phyloP scores from a whole-genome alignment of 2,888 invertebrate genomes.

The Lasioglossum oenotherae region DNA sequence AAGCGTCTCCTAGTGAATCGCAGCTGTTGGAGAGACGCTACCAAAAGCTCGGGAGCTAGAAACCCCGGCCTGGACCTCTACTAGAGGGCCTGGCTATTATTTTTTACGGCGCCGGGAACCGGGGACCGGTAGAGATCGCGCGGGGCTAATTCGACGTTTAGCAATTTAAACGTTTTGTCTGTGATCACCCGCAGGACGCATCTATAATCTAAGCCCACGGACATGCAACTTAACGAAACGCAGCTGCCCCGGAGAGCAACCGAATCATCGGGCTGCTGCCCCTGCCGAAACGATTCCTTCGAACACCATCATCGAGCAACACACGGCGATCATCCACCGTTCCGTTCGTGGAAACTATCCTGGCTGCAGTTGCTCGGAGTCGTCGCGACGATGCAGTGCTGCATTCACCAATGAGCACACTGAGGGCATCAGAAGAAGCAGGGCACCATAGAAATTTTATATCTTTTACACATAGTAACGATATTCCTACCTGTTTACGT shows the following conservation, averaged over 20 bases:
- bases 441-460: no score
- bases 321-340: background rate
- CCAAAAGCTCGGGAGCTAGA: conserved; percentile 68
- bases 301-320: background rate
- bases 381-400: background rate
- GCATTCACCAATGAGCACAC: no score
- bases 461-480: no score
- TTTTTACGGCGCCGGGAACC: conserved; percentile 73
- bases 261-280: conserved; percentile 32
- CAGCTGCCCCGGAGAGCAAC: conserved; percentile 75
- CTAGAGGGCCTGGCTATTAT: conserved; percentile 74
- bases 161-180: conserved; percentile 83
- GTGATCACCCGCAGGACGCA: conserved; percentile 81
- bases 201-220: conserved; percentile 79
- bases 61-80: conserved; percentile 61
- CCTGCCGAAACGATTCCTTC: background rate
- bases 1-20: conserved; percentile 37
- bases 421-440: no score
- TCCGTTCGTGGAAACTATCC: background rate
- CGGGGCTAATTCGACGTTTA: conserved; percentile 82
- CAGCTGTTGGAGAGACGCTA: conserved; percentile 64
- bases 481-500: no score
- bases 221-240: conserved; percentile 78
- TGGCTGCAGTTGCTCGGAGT: background rate
- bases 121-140: conserved; percentile 61